These are phyloP conservation scores for Protobothrops mucrosquamatus DNA, from an alignment of 2,113 vertebrate genomes.

Conservation along the genomic window DNA sequence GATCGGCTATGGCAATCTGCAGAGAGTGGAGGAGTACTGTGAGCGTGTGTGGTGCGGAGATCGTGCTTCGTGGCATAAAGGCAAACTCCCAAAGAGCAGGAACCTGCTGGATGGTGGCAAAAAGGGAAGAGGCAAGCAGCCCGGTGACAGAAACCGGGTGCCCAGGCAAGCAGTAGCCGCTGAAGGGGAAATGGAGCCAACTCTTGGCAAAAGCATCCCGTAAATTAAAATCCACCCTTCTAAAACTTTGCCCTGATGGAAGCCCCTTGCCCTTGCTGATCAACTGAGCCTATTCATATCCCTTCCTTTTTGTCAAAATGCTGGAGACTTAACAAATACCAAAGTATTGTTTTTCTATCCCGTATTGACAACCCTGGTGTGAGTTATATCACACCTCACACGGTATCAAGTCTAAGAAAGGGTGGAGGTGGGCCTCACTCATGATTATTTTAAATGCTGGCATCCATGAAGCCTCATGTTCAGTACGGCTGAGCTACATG, in stretches of 20 bases:
- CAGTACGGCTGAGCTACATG: background rate
- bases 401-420: background rate
- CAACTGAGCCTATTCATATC: background rate
- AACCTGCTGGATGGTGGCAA: slow-evolving; percentile 74
- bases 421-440: background rate
- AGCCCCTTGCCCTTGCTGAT: background rate
- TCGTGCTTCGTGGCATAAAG: slow-evolving; percentile 75
- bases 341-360: background rate
- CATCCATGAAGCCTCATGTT: background rate
- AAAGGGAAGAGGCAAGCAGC: slow-evolving; percentile 76
- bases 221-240: background rate
- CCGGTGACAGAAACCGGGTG: slow-evolving; percentile 78
- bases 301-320: background rate
- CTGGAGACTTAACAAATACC: background rate
- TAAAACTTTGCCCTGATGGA: background rate
- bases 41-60: slow-evolving; percentile 86
- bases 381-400: background rate
- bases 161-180: slow-evolving; percentile 76
- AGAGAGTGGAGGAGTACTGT: slow-evolving; percentile 86
- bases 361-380: background rate
- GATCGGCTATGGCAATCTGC: slow-evolving; percentile 80
- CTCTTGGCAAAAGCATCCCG: fast-evolving
- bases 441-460: background rate
- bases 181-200: slow-evolving; percentile 33
- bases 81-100: slow-evolving; percentile 83